Percentiles rank a stretch among this genome's conserved stretches.
Evolutionary conservation across 2,113 vertebrate species (phyloP).

Genomic region (Rhagologus leucostigma): DNA sequence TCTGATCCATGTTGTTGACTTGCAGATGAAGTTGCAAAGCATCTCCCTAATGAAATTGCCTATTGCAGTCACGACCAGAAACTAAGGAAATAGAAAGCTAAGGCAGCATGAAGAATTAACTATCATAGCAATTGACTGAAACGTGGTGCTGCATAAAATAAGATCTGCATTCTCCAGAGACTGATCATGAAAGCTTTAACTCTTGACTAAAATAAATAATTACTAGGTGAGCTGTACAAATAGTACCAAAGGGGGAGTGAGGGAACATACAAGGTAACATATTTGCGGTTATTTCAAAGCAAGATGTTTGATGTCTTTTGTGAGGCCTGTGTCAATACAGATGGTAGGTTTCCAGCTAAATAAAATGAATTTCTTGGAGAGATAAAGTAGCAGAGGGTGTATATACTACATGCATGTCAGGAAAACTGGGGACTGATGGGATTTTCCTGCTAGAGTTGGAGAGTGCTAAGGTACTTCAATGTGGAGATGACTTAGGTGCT

Average conservation of each 20-base stretch:
- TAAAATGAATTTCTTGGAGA: background rate
- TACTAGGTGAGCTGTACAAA: background rate
- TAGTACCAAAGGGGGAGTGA: background rate
- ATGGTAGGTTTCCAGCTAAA: background rate
- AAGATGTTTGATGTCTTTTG: background rate
- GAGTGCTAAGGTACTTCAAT: background rate
- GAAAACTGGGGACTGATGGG: background rate
- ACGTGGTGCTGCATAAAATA: background rate
- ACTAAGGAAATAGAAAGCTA: background rate
- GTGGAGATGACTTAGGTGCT: background rate
- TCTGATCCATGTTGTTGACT: background rate
- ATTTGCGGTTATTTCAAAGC: background rate
- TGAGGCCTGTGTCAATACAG: background rate
- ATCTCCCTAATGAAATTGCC: background rate
- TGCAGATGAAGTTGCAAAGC: slow-evolving; percentile 10
- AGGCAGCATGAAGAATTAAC: background rate
- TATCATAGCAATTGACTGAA: background rate
- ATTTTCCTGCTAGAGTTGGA: background rate
- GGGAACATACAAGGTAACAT: background rate
- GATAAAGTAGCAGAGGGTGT: background rate
- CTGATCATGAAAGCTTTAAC: background rate
- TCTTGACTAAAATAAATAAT: background rate
- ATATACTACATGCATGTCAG: background rate
- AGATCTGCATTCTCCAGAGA: background rate
- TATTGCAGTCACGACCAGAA: background rate